Percentiles rank a stretch among this genome's conserved stretches.
Evolutionary conservation across 1,140 invertebrate species (phyloP).

Genomic region (Dendroctonus ponderosae): DNA sequence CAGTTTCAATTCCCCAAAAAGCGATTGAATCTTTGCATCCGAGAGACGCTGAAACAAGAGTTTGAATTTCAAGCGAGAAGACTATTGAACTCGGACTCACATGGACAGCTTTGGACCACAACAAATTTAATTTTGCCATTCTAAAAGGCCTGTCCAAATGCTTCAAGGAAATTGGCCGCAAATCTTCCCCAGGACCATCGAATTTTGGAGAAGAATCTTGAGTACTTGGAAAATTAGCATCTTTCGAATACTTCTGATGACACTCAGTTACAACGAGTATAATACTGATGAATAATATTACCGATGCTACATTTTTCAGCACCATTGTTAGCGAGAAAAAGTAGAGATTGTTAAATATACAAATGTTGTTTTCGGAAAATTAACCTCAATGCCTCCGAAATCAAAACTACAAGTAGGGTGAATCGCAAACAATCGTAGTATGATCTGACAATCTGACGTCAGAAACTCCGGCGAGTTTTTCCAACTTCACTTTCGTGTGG

Average conservation of each 20-base stretch:
- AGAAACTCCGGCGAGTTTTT: no score
- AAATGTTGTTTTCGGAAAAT: no score
- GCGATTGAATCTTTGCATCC: constrained; percentile 78
- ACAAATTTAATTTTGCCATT: constrained; percentile 49
- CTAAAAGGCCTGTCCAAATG: constrained; percentile 48
- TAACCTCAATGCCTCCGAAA: no score
- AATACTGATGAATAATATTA: not conserved
- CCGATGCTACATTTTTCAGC: not conserved
- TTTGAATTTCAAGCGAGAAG: constrained; percentile 1
- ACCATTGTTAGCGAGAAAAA: no score
- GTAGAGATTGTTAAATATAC: no score
- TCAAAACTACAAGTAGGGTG: no score
- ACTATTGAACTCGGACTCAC: constrained; percentile 34
- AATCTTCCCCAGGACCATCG: constrained; percentile 28
- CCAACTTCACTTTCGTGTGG: no score
- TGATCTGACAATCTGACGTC: no score
- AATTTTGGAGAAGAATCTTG: constrained; percentile 1
- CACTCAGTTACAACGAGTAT: constrained; percentile 10
- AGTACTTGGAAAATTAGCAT: constrained; percentile 36
- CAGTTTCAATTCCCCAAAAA: constrained; percentile 85
- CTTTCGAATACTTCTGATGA: constrained; percentile 46
- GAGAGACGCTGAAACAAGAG: constrained; percentile 65
- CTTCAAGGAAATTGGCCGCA: constrained; percentile 43
- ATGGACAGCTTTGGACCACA: constrained; percentile 49
- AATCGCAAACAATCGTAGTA: no score